Percentiles rank a stretch among this genome's conserved stretches.
Conservation (phyloP, 2,888 invertebrate genomes). For the Dicyrtomina minuta region DNA sequence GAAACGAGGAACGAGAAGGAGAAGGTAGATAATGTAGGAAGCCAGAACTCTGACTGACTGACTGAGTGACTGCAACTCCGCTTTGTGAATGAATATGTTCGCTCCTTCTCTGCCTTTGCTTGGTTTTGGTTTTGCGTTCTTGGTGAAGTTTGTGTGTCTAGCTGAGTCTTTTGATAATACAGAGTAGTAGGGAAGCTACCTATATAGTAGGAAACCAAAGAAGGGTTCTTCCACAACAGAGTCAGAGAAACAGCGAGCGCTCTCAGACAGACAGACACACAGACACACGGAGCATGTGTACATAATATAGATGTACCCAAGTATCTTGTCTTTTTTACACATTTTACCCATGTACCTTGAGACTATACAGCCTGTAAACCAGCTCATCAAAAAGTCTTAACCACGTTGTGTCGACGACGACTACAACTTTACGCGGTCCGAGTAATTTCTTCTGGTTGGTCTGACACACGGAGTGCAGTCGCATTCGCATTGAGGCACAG, state of each 20-base stretch:
- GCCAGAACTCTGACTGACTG: neutral
- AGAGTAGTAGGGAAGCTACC: neutral
- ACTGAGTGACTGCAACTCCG: slow-evolving; percentile 16
- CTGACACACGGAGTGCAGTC: no score
- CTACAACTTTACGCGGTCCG: no score
- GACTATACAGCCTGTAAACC: no score
- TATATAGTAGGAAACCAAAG: neutral
- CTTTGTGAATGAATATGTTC: slow-evolving; percentile 24
- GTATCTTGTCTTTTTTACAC: no score
- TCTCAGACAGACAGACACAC: slow-evolving; percentile 3
- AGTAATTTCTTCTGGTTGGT: no score
- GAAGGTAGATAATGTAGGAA: neutral
- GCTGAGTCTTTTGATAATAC: neutral
- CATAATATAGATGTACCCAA: no score
- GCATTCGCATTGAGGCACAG: no score
- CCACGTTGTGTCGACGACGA: no score
- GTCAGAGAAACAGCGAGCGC: neutral
- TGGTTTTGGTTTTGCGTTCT: neutral
- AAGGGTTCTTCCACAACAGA: neutral
- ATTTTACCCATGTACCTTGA: no score
- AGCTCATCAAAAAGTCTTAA: no score
- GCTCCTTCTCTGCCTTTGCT: neutral
- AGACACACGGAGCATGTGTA: neutral
- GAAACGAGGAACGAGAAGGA: neutral
- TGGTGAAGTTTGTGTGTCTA: neutral